Conservation (phyloP, 2,888 invertebrate genomes). For the Helleia helle region DNA sequence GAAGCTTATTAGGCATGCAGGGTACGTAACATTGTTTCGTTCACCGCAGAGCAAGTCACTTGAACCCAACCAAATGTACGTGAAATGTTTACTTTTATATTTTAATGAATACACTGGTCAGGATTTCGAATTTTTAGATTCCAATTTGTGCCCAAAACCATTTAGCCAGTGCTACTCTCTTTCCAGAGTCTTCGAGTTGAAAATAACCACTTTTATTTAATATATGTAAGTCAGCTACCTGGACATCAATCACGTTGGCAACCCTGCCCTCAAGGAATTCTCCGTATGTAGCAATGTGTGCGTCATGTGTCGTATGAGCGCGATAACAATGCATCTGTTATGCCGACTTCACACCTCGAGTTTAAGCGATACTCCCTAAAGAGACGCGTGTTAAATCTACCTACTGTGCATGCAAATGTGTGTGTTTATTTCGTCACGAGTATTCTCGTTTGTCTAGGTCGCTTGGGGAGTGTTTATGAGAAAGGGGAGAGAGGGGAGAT, state of each 20-base stretch:
- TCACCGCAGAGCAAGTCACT: no score
- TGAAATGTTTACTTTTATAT: no score
- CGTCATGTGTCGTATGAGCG: slow-evolving; percentile 29
- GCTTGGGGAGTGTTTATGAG: slow-evolving; percentile 8
- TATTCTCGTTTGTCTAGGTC: slow-evolving; percentile 8
- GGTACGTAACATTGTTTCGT: no score
- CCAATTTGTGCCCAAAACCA: no score
- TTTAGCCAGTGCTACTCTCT: no score
- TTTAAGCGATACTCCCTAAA: slow-evolving; percentile 34
- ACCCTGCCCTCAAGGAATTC: slow-evolving; percentile 24
- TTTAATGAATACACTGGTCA: no score
- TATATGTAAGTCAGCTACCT: no score
- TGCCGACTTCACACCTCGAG: slow-evolving; percentile 42
- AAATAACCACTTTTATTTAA: no score
- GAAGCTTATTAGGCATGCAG: no score
- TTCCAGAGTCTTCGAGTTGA: no score
- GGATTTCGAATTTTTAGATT: no score
- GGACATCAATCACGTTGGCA: slow-evolving; percentile 21
- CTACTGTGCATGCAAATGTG: slow-evolving; percentile 16
- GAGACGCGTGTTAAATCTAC: slow-evolving; percentile 21
- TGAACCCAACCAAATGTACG: no score
- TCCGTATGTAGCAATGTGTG: slow-evolving; percentile 17
- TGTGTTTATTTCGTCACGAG: slow-evolving; percentile 22
- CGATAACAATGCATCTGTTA: slow-evolving; percentile 54
- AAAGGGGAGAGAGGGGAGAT: slow-evolving; percentile 13